Conservation (phyloP, 2,888 invertebrate genomes). For the Tinea semifulvella region DNA sequence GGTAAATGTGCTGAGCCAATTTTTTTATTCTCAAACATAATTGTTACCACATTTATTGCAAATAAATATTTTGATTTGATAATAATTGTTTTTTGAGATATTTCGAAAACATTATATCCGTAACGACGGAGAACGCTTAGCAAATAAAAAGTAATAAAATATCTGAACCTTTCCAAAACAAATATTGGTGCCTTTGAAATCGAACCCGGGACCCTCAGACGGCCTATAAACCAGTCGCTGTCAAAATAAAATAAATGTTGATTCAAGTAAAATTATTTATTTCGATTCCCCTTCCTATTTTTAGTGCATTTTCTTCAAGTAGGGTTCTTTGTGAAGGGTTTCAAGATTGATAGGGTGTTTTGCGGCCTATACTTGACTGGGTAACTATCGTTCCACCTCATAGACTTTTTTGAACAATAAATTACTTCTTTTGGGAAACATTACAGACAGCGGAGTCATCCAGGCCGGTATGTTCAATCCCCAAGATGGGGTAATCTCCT, state of each 20-base stretch:
- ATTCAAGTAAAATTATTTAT: constrained; percentile 10
- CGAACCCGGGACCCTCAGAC: background rate
- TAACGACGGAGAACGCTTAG: too few relatives aligned
- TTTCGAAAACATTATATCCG: too few relatives aligned
- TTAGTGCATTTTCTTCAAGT: constrained; percentile 10
- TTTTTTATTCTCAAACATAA: too few relatives aligned
- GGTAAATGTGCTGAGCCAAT: too few relatives aligned
- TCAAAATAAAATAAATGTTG: constrained; percentile 10
- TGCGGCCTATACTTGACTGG: background rate
- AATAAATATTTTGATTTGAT: too few relatives aligned
- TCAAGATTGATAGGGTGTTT: background rate
- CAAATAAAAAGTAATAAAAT: constrained; percentile 7
- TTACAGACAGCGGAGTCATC: too few relatives aligned
- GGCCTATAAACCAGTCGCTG: constrained; percentile 4
- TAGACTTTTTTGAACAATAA: too few relatives aligned
- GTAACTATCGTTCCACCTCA: background rate
- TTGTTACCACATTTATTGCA: too few relatives aligned
- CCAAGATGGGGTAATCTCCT: too few relatives aligned
- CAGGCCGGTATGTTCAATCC: too few relatives aligned
- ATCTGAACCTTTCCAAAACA: background rate
- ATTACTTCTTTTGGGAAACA: too few relatives aligned
- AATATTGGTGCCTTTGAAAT: constrained; percentile 1
- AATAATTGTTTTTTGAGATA: too few relatives aligned
- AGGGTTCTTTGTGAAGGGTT: background rate
- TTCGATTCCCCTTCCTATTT: constrained; percentile 6